Conservation (phyloP, 2,113 vertebrate species). For the Perognathus longimembris region DNA sequence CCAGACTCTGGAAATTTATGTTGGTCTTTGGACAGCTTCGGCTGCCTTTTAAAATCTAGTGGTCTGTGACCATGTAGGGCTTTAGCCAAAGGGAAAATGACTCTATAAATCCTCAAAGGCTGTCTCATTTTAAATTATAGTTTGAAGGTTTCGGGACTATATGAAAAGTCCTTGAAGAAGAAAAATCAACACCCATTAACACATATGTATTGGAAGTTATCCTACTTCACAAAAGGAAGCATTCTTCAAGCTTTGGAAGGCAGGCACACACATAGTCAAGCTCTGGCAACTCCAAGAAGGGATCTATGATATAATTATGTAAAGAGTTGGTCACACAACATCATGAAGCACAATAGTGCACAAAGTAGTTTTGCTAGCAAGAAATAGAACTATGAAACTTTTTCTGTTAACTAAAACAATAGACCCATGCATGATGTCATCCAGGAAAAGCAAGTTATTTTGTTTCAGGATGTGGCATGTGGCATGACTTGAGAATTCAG, state of each 20-base stretch:
- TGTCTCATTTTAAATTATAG: slow-evolving; percentile 77
- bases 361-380: not conserved
- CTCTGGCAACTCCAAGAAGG: not conserved
- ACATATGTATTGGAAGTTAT: slow-evolving; percentile 56
- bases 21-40: slow-evolving; percentile 82
- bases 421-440: slow-evolving; percentile 3
- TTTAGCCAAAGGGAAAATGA: slow-evolving; percentile 84
- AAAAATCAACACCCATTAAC: slow-evolving; percentile 68
- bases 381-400: slow-evolving; percentile 32
- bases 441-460: not conserved
- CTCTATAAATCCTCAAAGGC: slow-evolving; percentile 80
- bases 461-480: not conserved
- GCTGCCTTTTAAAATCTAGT: slow-evolving; percentile 85
- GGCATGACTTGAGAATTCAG: slow-evolving; percentile 8
- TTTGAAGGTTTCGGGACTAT: slow-evolving; percentile 52
- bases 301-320: too few relatives aligned
- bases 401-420: slow-evolving; percentile 1
- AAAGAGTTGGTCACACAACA: not conserved
- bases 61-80: slow-evolving; percentile 84
- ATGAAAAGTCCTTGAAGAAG: slow-evolving; percentile 73
- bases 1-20: slow-evolving; percentile 85
- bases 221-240: slow-evolving; percentile 53
- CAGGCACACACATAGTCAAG: not conserved
- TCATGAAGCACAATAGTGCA: not conserved
- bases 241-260: not conserved